These are phyloP conservation scores for Antigone vipio DNA, from an alignment of 2,113 vertebrate genomes.

Conservation along the genomic window DNA sequence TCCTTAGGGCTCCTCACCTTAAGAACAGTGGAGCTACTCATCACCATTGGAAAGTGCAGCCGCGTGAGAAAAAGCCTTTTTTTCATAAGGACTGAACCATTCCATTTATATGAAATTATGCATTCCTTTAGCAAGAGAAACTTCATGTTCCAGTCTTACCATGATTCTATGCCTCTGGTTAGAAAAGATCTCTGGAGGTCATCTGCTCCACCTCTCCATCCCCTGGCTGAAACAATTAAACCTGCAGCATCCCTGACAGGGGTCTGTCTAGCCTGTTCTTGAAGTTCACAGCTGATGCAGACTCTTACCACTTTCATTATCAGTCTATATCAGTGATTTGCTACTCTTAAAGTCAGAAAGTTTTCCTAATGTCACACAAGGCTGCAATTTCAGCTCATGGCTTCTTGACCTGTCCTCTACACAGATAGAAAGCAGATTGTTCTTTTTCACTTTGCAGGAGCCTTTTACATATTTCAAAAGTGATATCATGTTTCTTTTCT, in stretches of 20 bases:
- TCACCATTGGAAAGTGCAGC: not conserved
- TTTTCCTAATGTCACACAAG: not conserved
- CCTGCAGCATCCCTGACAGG: not conserved
- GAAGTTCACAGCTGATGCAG: not conserved
- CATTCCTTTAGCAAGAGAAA: not conserved
- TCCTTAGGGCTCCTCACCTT: not conserved
- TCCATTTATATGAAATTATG: not conserved
- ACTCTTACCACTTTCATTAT: not conserved
- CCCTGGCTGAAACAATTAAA: conserved; percentile 5
- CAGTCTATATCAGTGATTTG: not conserved
- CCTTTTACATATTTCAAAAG: conserved; percentile 11
- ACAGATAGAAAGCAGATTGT: conserved; percentile 13
- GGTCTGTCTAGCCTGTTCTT: not conserved
- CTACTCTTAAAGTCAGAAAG: conserved; percentile 31
- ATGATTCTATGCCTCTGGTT: not conserved
- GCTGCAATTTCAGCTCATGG: not conserved
- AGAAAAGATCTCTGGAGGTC: not conserved
- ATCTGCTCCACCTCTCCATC: not conserved
- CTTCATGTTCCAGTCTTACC: not conserved
- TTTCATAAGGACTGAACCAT: not conserved
- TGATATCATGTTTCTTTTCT: conserved; percentile 2
- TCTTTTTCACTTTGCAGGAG: not conserved
- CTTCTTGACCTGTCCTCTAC: conserved; percentile 25
- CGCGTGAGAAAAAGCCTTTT: not conserved
- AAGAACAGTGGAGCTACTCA: not conserved